A percentile compares a stretch with the other conserved stretches of the same genome.
Conservation (phyloP, 2,797 vertebrate genomes). For the Linurgus olivaceus region DNA sequence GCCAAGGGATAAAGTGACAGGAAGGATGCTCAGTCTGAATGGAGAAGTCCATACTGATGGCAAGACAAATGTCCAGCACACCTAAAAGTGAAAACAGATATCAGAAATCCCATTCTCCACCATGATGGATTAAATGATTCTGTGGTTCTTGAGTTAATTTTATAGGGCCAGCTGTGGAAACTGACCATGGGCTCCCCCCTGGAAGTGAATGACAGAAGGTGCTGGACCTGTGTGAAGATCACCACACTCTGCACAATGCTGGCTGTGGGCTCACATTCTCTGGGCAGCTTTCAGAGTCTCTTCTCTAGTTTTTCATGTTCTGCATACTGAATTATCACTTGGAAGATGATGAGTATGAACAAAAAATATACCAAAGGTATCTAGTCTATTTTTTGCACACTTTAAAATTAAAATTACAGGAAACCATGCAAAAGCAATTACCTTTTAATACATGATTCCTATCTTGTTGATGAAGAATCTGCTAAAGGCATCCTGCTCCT, state of each 20-base stretch:
- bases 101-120: background rate
- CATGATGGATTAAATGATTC: rapidly evolving
- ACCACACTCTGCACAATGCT: background rate
- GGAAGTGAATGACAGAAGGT: background rate
- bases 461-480: background rate
- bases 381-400: background rate
- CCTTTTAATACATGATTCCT: background rate
- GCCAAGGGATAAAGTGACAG: background rate
- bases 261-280: background rate
- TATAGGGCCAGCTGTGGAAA: background rate
- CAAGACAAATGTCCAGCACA: background rate
- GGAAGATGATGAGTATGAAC: background rate
- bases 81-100: background rate
- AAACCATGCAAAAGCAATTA: background rate
- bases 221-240: background rate
- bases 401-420: background rate
- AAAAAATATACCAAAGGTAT: background rate
- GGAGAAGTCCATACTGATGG: background rate
- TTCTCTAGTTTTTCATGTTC: background rate
- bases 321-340: background rate
- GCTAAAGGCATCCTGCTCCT: background rate
- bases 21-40: background rate
- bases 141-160: background rate
- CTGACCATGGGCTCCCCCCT: background rate
- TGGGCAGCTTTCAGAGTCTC: background rate